Percentiles rank a stretch among this genome's conserved stretches.
These are phyloP conservation scores for Drosophila yooni DNA, from an alignment of 2,888 invertebrate genomes.

Conservation along the genomic window DNA sequence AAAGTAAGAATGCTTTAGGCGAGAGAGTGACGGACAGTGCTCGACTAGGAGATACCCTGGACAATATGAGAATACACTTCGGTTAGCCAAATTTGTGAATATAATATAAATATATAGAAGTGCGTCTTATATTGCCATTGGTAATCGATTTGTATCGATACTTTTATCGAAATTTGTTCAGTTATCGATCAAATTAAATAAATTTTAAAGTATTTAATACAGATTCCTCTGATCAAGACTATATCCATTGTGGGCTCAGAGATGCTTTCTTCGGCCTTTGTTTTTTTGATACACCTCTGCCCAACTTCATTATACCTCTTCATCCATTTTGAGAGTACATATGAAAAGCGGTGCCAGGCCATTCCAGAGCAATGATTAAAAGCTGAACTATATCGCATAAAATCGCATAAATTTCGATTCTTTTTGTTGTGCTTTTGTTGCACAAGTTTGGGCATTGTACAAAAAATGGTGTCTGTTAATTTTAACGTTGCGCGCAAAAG, in stretches of 20 bases:
- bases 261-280: background rate
- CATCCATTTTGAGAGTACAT: background rate
- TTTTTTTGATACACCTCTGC: background rate
- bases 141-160: background rate
- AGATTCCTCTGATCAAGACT: background rate
- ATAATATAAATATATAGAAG: too few relatives aligned
- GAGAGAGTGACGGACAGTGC: background rate
- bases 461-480: conserved; percentile 41
- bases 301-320: background rate
- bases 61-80: background rate
- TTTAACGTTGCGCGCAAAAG: conserved; percentile 41
- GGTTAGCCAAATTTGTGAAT: background rate
- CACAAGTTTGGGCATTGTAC: conserved; percentile 40
- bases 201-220: rapidly evolving
- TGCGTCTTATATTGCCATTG: background rate
- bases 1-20: background rate
- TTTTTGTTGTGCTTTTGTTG: conserved; percentile 23
- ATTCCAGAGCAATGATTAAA: conserved; percentile 49
- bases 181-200: background rate
- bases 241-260: background rate
- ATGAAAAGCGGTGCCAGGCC: conserved; percentile 5
- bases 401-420: conserved; percentile 41
- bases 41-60: background rate
- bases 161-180: background rate
- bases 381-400: conserved; percentile 15